Evolutionary conservation across 2,113 vertebrate genomes (phyloP).

Genomic region (Ictalurus punctatus): DNA sequence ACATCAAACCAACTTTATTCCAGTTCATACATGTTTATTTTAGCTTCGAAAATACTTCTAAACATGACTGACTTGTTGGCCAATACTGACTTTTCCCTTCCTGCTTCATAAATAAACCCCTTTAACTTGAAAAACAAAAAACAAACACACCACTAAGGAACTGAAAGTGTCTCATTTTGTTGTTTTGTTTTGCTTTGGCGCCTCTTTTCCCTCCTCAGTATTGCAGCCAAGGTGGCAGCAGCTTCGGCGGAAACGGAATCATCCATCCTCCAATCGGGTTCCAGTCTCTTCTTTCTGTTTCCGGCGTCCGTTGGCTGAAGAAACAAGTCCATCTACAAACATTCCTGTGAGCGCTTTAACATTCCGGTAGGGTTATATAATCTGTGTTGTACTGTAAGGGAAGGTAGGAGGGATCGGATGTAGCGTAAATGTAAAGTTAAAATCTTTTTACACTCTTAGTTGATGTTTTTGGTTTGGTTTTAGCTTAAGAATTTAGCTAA

Average conservation of each 20-base stretch:
- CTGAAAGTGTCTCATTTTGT: not conserved
- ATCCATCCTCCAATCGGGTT: slow-evolving; percentile 46
- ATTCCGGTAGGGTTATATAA: slow-evolving; percentile 34
- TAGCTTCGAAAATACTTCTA: not conserved
- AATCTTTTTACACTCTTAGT: not conserved
- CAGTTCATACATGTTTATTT: too few relatives aligned
- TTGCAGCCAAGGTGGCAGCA: not conserved
- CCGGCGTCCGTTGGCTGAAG: slow-evolving; percentile 56
- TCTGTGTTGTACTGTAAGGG: not conserved
- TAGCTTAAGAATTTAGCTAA: not conserved
- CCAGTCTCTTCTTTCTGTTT: slow-evolving; percentile 32
- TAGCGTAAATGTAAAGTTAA: not conserved
- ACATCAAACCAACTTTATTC: too few relatives aligned
- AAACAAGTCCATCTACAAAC: slow-evolving; percentile 32
- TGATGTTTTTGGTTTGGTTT: not conserved
- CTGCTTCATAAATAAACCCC: not conserved
- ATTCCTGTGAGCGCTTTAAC: slow-evolving; percentile 37
- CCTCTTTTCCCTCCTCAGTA: slow-evolving; percentile 16
- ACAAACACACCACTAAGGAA: not conserved
- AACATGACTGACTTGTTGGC: too few relatives aligned
- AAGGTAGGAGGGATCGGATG: not conserved
- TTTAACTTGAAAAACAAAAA: too few relatives aligned
- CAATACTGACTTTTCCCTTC: not conserved
- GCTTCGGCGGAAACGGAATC: not conserved
- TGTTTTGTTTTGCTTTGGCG: not conserved